Evolutionary conservation across 1,140 invertebrate genomes (phyloP).

Genomic region (Drosophila erecta): DNA sequence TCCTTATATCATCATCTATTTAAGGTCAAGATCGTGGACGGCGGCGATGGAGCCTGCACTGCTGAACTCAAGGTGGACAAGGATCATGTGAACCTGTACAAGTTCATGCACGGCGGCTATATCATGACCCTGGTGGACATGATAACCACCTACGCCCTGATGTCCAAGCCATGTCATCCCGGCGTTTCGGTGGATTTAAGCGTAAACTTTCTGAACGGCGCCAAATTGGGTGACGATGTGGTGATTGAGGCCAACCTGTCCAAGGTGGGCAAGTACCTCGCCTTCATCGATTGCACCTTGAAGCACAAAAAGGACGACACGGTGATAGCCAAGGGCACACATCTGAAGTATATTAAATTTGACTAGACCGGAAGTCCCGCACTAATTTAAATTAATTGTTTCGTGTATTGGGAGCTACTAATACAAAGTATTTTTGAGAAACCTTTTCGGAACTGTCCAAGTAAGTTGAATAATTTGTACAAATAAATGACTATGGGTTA

Average conservation of each 20-base stretch:
- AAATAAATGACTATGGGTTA: slow-evolving; percentile 25
- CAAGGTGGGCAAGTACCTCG: slow-evolving; percentile 91
- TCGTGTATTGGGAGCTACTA: too few species aligned
- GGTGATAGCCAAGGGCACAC: slow-evolving; percentile 91
- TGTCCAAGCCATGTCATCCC: slow-evolving; percentile 87
- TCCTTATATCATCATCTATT: neutral
- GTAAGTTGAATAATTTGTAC: too few species aligned
- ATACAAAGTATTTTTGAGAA: too few species aligned
- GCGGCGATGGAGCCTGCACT: slow-evolving; percentile 88
- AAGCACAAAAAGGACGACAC: slow-evolving; percentile 89
- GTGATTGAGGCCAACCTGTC: slow-evolving; percentile 91
- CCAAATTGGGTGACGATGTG: slow-evolving; percentile 91
- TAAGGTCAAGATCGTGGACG: slow-evolving; percentile 89
- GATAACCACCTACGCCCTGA: slow-evolving; percentile 92
- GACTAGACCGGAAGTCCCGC: slow-evolving; percentile 7
- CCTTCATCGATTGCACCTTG: slow-evolving; percentile 92
- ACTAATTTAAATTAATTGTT: too few species aligned
- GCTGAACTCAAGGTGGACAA: slow-evolving; percentile 91
- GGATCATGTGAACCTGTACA: slow-evolving; percentile 91
- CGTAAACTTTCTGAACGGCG: slow-evolving; percentile 91
- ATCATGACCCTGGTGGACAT: slow-evolving; percentile 93
- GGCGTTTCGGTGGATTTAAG: slow-evolving; percentile 92
- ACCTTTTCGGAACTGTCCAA: too few species aligned
- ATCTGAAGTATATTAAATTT: slow-evolving; percentile 89
- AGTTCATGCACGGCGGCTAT: slow-evolving; percentile 93